Base-by-base conservation (phyloP, 2,888 invertebrate genomes). In the Xanthorhoe spadicearia region DNA sequence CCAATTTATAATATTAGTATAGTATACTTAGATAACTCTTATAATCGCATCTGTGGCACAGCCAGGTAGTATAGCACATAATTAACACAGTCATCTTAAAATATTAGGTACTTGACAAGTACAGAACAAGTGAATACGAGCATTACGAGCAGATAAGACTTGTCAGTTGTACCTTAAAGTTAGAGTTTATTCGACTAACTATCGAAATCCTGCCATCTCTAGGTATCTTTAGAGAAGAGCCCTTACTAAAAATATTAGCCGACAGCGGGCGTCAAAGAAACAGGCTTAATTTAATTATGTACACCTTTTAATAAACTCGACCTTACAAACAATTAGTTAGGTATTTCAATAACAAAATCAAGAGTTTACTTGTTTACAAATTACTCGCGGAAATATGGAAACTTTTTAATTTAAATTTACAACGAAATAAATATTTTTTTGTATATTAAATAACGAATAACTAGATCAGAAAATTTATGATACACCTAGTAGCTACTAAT, bases 221-320 rank as follows among this genome's bases (percentile, higher is more conserved):
- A 74, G 48, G 38, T 75, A 75, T 74, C 73, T 71, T 67, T 17
- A 55, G 58, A 74, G 60, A 66, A 73, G 77, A 79, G 74, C 81
- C 79, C 80, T 88, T 87, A 87, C 86, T 88, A 92, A 91, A 92
- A 92, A 92, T 90, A 87, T 91, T 84, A 88, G 79, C 80, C 74
- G 81, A 82, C 81, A 77, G 74, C 83, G 74, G 46, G 84, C 92
- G 89, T 90, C 92, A 92, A 92, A 91, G 91, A 89, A 89, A 83
- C 86, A 78, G 79, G 81, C 81, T 82, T 92, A 91, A 93, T 92
- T 92, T 88, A 92, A 92, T 93, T 92, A 92, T 84, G 78, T 81
- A 67, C 82, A 79, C 85, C 85, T 86, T 88, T 89, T 90, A 92
- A 90, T 86, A 88, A 89, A 87, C 85, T 83, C 77, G 79, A 79